Conservation (phyloP, 2,113 vertebrate species). For the Bungarus multicinctus region DNA sequence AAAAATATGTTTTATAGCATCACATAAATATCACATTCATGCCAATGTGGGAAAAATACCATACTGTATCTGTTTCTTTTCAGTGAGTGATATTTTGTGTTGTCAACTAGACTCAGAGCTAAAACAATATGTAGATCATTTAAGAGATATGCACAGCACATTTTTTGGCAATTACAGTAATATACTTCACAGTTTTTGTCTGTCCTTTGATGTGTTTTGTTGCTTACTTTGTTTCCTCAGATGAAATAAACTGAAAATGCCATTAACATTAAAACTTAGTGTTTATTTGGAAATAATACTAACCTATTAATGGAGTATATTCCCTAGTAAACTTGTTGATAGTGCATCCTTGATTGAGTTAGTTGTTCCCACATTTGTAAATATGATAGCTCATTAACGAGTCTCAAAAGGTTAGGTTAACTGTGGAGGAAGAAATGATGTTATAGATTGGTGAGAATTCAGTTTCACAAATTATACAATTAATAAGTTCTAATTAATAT, state of each 20-base stretch:
- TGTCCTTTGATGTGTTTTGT: not conserved
- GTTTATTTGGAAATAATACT: not conserved
- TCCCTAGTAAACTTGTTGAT: not conserved
- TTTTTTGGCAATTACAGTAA: accelerated
- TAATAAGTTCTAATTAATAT: not conserved
- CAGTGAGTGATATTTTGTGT: conserved; percentile 7
- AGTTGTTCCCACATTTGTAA: not conserved
- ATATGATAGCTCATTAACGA: not conserved
- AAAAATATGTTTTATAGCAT: not conserved
- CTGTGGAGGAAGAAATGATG: not conserved
- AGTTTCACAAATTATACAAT: not conserved
- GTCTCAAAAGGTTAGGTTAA: not conserved
- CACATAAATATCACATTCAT: not conserved
- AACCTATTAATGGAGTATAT: not conserved
- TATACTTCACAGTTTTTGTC: not conserved
- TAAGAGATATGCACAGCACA: not conserved
- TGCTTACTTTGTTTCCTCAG: not conserved
- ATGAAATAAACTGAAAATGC: not conserved
- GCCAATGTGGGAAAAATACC: not conserved
- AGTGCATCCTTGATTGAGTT: not conserved
- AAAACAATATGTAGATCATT: not conserved
- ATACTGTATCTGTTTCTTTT: not conserved
- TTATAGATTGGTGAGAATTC: not conserved
- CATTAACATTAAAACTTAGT: not conserved
- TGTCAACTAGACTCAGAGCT: not conserved